phyloP scores from a whole-genome alignment of 2,797 vertebrate genomes.

The Molossus molossus region DNA sequence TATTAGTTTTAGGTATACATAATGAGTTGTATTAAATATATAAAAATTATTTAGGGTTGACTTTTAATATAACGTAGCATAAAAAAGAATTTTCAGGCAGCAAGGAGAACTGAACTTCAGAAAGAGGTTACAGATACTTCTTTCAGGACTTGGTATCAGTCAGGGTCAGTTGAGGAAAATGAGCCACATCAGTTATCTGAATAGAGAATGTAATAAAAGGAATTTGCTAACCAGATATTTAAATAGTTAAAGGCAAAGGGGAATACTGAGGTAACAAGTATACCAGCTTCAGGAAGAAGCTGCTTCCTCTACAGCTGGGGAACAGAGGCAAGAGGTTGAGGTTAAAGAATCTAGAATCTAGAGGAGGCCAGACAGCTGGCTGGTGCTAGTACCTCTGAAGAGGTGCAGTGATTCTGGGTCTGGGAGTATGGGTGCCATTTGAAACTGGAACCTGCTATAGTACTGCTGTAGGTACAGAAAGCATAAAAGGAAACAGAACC shows the following conservation, averaged over 20 bases:
- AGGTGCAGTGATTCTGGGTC: not conserved
- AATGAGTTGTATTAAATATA: not conserved
- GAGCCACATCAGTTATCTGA: constrained; percentile 38
- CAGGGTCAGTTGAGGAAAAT: constrained; percentile 14
- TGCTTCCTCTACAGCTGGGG: not conserved
- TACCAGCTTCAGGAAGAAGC: not conserved
- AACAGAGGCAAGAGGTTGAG: not conserved
- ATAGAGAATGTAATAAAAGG: constrained; percentile 27
- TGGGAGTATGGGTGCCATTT: not conserved
- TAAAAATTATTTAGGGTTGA: not conserved
- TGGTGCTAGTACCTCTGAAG: not conserved
- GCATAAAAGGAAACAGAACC: not conserved
- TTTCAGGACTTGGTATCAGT: not conserved
- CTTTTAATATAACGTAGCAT: not conserved
- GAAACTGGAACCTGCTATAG: not conserved
- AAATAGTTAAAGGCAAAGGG: not conserved
- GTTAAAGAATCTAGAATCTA: not conserved
- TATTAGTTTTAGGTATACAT: not conserved
- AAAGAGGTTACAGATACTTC: constrained; percentile 12
- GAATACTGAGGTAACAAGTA: not conserved
- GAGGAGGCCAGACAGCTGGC: not conserved
- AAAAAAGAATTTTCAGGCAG: not conserved
- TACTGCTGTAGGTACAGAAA: not conserved
- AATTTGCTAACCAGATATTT: constrained; percentile 17
- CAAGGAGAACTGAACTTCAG: constrained; percentile 25